phyloP scores from a whole-genome alignment of 2,888 invertebrate species.

The Dioctria rufipes region DNA sequence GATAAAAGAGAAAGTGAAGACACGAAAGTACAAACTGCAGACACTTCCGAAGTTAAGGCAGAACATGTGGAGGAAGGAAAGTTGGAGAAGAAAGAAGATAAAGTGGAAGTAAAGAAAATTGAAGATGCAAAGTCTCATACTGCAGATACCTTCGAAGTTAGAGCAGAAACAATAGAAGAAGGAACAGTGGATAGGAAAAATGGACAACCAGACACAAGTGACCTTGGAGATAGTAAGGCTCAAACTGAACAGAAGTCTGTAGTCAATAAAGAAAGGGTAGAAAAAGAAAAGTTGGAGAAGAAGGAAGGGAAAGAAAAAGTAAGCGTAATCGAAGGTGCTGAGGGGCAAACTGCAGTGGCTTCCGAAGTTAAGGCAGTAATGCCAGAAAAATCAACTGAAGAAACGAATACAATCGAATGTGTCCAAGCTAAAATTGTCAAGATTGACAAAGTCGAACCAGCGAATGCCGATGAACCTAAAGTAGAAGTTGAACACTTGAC shows the following conservation, averaged over 20 bases:
- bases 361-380: too few relatives aligned
- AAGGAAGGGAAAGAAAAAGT: too few relatives aligned
- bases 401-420: too few relatives aligned
- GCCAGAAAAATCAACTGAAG: too few relatives aligned
- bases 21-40: conserved; percentile 43
- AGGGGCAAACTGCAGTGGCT: too few relatives aligned
- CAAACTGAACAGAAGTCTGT: background rate
- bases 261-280: too few relatives aligned
- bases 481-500: too few relatives aligned
- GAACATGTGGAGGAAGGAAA: conserved; percentile 27
- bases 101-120: conserved; percentile 49
- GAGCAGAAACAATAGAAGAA: conserved; percentile 48
- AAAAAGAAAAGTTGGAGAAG: too few relatives aligned
- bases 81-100: conserved; percentile 11
- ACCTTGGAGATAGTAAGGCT: conserved; percentile 57
- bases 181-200: conserved; percentile 32
- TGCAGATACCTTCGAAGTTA: conserved; percentile 14
- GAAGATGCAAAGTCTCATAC: conserved; percentile 5
- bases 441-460: too few relatives aligned
- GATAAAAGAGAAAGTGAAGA: background rate
- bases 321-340: conserved; percentile 30
- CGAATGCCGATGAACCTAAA: too few relatives aligned
- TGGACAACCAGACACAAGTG: conserved; percentile 59
- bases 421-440: too few relatives aligned
- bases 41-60: conserved; percentile 45